These are phyloP conservation scores for Agapornis roseicollis DNA, from an alignment of 2,113 vertebrate species.

Conservation along the genomic window DNA sequence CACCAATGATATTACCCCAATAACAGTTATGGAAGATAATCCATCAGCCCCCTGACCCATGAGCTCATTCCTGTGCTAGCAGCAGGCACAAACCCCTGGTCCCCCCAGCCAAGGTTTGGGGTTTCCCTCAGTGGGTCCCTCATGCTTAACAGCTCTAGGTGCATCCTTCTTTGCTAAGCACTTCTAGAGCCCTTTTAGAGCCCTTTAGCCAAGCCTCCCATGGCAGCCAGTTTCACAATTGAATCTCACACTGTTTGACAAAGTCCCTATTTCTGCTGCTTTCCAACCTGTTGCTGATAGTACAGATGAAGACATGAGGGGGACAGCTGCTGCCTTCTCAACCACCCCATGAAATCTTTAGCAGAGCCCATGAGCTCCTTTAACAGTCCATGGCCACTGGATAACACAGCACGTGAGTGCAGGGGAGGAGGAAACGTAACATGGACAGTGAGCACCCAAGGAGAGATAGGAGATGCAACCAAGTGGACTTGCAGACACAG, in stretches of 20 bases:
- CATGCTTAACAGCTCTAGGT: not conserved
- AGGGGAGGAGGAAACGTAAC: not conserved
- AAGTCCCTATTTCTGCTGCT: not conserved
- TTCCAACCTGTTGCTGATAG: not conserved
- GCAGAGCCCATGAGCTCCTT: not conserved
- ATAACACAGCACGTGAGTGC: not conserved
- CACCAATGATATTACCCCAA: fast-evolving
- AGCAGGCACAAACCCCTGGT: not conserved
- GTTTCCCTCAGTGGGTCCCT: not conserved
- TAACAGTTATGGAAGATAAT: not conserved
- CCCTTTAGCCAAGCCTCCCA: not conserved
- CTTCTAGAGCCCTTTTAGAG: not conserved
- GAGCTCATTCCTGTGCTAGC: not conserved
- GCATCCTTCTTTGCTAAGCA: not conserved
- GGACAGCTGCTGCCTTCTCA: not conserved
- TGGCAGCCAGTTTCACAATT: not conserved
- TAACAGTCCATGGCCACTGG: not conserved
- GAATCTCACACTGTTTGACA: not conserved
- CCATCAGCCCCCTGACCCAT: not conserved
- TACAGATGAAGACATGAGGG: not conserved
- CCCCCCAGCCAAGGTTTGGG: not conserved
- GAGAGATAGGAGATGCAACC: not conserved
- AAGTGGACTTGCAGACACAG: not conserved
- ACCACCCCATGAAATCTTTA: not conserved
- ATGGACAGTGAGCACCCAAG: not conserved